Percentiles rank a stretch among this genome's conserved stretches.
phyloP scores from a whole-genome alignment of 2,797 vertebrate species.

The Potorous gilbertii region DNA sequence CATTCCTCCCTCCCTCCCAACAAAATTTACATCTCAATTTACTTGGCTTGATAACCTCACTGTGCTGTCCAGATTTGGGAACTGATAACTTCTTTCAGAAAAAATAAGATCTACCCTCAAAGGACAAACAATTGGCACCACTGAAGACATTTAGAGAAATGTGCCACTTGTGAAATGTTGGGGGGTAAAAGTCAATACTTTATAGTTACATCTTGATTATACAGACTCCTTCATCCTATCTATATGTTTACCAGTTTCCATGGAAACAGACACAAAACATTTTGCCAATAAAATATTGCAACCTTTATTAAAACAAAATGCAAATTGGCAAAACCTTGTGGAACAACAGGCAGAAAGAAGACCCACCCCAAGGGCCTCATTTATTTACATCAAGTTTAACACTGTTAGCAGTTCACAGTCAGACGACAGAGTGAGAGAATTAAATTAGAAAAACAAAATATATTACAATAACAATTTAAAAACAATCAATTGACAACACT shows the following conservation, averaged over 20 bases:
- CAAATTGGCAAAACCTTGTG: constrained; percentile 85
- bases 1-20: too few species aligned
- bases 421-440: constrained; percentile 96
- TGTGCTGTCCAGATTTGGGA: background rate
- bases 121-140: background rate
- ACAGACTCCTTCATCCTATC: background rate
- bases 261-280: constrained; percentile 59
- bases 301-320: constrained; percentile 89
- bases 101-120: background rate
- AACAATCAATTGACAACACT: constrained; percentile 87
- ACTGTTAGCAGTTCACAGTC: constrained; percentile 99
- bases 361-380: constrained; percentile 87
- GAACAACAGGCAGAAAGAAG: constrained; percentile 82
- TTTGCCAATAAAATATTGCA: constrained; percentile 89
- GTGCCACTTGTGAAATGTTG: background rate
- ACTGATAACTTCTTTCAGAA: background rate
- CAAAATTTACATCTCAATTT: background rate
- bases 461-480: constrained; percentile 93
- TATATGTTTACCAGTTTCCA: background rate
- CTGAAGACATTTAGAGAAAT: background rate
- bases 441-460: constrained; percentile 98
- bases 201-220: background rate
- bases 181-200: background rate
- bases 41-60: background rate
- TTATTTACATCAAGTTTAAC: constrained; percentile 99